Conservation (phyloP, 2,888 invertebrate genomes). For the Drosophila falleni region DNA sequence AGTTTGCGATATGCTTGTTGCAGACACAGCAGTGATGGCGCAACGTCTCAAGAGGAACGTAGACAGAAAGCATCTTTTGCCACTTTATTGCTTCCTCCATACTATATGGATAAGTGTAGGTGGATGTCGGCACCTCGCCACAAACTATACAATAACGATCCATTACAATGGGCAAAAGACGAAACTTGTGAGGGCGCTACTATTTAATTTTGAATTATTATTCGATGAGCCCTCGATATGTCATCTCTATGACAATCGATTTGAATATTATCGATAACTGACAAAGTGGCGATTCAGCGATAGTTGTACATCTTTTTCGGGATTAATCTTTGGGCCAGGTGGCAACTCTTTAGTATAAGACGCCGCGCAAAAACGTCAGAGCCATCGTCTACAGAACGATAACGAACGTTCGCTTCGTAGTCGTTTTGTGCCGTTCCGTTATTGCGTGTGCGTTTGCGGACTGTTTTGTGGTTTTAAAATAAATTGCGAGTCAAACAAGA, state of each 20-base stretch:
- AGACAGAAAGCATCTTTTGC: constrained; percentile 40
- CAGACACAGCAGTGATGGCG: constrained; percentile 54
- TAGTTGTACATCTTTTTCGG: background rate
- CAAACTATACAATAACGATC: constrained; percentile 64
- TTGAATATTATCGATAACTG: constrained; percentile 29
- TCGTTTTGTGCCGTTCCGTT: constrained; percentile 16
- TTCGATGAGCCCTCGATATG: constrained; percentile 6
- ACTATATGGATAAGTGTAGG: constrained; percentile 41
- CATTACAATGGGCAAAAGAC: constrained; percentile 47
- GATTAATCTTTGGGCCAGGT: too few species aligned
- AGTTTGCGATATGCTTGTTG: constrained; percentile 39
- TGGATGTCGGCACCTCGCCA: constrained; percentile 46
- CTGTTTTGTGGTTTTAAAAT: constrained; percentile 36
- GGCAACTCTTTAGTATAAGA: too few species aligned
- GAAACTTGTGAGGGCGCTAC: constrained; percentile 29
- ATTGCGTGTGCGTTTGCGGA: background rate
- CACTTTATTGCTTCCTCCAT: constrained; percentile 55
- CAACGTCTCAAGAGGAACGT: constrained; percentile 36
- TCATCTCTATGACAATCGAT: background rate
- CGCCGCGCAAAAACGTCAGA: too few species aligned
- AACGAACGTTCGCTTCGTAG: constrained; percentile 24
- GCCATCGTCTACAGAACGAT: too few species aligned
- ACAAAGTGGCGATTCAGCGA: constrained; percentile 6
- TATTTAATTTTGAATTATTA: constrained; percentile 49
- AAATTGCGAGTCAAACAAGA: background rate